phyloP scores from a whole-genome alignment of 2,113 vertebrate species.

The Apus apus region DNA sequence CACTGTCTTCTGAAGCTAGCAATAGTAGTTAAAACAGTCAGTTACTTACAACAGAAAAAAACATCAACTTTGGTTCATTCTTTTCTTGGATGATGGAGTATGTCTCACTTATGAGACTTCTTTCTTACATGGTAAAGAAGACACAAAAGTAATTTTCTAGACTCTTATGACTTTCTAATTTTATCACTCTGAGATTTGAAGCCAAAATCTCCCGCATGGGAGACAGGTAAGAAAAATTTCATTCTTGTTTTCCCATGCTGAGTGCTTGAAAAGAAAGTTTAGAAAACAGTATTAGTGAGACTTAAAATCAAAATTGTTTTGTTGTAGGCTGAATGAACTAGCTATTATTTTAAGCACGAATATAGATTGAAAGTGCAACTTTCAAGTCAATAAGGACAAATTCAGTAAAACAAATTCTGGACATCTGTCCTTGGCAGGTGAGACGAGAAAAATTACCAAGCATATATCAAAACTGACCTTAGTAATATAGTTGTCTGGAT shows the following conservation, averaged over 20 bases:
- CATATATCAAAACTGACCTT: not conserved
- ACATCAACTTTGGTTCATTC: rapidly evolving
- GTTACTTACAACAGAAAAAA: not conserved
- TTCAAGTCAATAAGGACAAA: not conserved
- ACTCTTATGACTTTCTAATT: not conserved
- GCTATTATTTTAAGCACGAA: not conserved
- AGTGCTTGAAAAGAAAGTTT: slow-evolving; percentile 7
- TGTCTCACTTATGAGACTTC: not conserved
- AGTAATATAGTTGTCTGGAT: not conserved
- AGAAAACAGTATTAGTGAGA: not conserved
- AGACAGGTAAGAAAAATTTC: not conserved
- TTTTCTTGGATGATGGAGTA: not conserved
- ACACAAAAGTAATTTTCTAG: not conserved
- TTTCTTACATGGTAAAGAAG: not conserved
- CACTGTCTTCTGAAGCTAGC: not conserved
- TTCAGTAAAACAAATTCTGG: not conserved
- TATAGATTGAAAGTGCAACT: not conserved
- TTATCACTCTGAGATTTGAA: not conserved
- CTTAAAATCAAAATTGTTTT: not conserved
- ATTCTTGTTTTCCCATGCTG: not conserved
- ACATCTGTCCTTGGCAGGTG: not conserved
- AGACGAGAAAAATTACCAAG: not conserved
- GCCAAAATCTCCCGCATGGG: not conserved
- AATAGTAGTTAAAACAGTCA: not conserved
- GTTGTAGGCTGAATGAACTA: not conserved